Conservation (phyloP, 2,113 vertebrate species). For the Ceyx margarethae region DNA sequence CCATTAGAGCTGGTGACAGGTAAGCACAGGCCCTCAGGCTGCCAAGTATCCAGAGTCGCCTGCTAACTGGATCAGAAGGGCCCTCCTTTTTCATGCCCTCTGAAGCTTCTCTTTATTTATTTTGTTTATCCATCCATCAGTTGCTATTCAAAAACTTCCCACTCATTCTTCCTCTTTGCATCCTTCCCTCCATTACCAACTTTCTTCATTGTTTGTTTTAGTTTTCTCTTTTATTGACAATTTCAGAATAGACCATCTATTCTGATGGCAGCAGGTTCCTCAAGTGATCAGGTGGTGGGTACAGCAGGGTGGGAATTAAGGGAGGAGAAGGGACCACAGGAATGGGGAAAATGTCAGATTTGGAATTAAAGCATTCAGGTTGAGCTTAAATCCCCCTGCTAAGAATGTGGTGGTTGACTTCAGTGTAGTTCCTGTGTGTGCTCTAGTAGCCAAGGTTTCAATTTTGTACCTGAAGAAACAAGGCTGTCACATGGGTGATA, state of each 20-base stretch:
- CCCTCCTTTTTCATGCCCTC: constrained; percentile 25
- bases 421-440: neutral
- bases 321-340: neutral
- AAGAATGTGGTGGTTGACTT: neutral
- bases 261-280: neutral
- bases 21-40: constrained; percentile 56
- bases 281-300: neutral
- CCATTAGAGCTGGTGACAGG: constrained; percentile 64
- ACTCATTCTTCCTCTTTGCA: constrained; percentile 4
- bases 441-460: neutral
- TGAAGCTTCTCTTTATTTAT: constrained; percentile 34
- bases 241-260: neutral
- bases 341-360: neutral
- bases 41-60: constrained; percentile 54
- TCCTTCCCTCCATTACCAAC: constrained; percentile 10
- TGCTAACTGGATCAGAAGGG: constrained; percentile 43
- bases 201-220: constrained; percentile 36
- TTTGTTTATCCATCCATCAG: neutral
- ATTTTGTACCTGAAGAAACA: neutral
- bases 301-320: neutral
- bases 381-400: neutral
- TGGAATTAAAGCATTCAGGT: neutral
- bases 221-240: neutral
- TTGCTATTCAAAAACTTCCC: neutral
- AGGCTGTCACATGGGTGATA: neutral